Evolutionary conservation across 2,113 vertebrate species (phyloP).

Genomic region (Phrynosoma blainvillii): DNA sequence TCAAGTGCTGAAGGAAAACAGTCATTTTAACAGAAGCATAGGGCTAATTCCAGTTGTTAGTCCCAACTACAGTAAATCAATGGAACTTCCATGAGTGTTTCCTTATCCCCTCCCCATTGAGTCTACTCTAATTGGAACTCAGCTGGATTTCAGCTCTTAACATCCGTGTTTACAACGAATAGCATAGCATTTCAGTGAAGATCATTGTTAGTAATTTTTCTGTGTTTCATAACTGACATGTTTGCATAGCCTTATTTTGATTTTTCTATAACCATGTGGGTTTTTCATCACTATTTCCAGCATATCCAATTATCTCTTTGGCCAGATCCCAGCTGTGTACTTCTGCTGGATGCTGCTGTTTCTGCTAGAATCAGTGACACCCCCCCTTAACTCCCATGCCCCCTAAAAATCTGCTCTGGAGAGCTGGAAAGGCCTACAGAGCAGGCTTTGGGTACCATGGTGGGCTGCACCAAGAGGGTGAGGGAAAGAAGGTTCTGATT

Average conservation of each 20-base stretch:
- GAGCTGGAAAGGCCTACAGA: neutral
- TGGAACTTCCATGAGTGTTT: no score
- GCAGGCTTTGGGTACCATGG: neutral
- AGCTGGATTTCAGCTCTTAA: neutral
- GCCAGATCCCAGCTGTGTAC: neutral
- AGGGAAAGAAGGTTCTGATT: neutral
- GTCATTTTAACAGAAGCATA: conserved; percentile 12
- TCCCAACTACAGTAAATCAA: no score
- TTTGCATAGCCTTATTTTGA: neutral
- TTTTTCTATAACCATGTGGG: neutral
- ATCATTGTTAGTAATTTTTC: neutral
- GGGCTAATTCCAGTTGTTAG: no score
- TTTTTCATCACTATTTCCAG: conserved; percentile 6
- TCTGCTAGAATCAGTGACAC: neutral
- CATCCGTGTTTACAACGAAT: conserved; percentile 46
- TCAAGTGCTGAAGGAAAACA: neutral
- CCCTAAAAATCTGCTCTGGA: neutral
- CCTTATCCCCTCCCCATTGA: no score
- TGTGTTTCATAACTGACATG: neutral
- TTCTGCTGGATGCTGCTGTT: neutral
- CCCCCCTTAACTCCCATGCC: neutral
- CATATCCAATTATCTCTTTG: neutral
- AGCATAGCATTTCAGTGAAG: conserved; percentile 6
- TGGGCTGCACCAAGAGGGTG: no score
- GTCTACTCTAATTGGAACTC: no score